Conservation (phyloP, 2,888 invertebrate genomes). For the Drosophila emarginata region DNA sequence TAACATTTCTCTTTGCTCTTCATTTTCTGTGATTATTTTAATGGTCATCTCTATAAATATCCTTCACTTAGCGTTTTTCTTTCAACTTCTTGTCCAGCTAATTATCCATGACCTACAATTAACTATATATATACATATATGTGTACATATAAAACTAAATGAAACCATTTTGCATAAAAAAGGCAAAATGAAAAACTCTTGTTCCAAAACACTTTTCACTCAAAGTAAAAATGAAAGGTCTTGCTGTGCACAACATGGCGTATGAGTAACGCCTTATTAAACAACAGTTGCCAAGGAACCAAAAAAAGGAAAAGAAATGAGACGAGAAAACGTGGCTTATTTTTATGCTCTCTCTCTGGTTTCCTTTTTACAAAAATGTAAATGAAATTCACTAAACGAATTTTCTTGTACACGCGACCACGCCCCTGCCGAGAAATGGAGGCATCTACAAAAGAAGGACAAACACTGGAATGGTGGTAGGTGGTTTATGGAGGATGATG, state of each 20-base stretch:
- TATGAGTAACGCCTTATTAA: conserved; percentile 67
- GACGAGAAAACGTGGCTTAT: conserved; percentile 11
- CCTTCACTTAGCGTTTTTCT: background rate
- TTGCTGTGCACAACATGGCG: conserved; percentile 57
- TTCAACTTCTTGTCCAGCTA: background rate
- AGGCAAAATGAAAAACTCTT: conserved; percentile 25
- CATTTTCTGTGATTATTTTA: background rate
- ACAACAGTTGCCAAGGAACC: conserved; percentile 5
- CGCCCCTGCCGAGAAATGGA: conserved; percentile 43
- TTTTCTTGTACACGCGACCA: conserved; percentile 62
- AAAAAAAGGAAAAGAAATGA: conserved; percentile 25
- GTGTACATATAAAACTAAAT: no score
- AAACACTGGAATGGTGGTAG: background rate
- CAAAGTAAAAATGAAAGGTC: conserved; percentile 21
- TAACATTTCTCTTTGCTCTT: no score
- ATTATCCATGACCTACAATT: conserved; percentile 17
- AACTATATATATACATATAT: conserved; percentile 13
- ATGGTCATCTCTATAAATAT: background rate
- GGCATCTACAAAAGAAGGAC: background rate
- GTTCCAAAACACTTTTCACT: conserved; percentile 8
- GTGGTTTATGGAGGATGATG: background rate
- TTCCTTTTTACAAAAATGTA: conserved; percentile 35
- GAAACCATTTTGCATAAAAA: conserved; percentile 56
- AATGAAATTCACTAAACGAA: conserved; percentile 69
- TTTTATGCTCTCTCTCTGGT: conserved; percentile 4